Evolutionary conservation across 2,888 invertebrate species (phyloP), one percentile per base, ranked within the genome.

Genomic region (Myopa tessellatipennis): DNA sequence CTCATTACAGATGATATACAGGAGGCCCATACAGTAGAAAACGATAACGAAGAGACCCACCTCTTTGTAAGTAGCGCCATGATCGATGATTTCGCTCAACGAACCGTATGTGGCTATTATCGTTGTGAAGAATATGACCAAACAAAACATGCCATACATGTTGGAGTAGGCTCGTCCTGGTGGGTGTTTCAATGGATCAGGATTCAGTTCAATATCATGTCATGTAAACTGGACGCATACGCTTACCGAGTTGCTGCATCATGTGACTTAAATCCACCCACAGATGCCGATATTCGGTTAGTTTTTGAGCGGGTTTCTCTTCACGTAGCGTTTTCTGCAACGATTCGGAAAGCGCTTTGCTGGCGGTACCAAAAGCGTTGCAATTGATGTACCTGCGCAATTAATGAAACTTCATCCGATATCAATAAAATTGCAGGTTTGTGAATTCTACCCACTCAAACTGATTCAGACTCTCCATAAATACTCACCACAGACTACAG

Each of bases 181-280:
- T 2, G 7, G 60, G 3, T 16, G 14, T 1, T 65, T 1, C 1
- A 12, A 16, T 55, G 7, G 14, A 65, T 7, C 34, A 26, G n/a
- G 10, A 26, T 10, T 26, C 38, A 38, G 36, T 38, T 14, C 4
- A 26, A 61, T n/a, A 14, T 38, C 14, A 34, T 36, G 14, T 38
- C 16, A 65, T 14, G n/a, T n/a, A 18, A n/a, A 36, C 3, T 10
- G 1, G 1, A 8, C 10, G 8, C 34, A 16, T 36, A n/a, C 6
- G 50, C 68, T 67, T 80, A 85, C 93, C 94, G 82, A 94, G 88
- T 85, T 94, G 94, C 85, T 94, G 94, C 94, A 94, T 94, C 93
- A 94, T 93, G 82, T 94, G 93, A 4, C 94, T 94, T 38, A 94
- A 88, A 83, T 94, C 94, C 1, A 94, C 93, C 93, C 93, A 93